These are phyloP conservation scores for Neoascia interrupta DNA, from an alignment of 2,888 invertebrate species.

Conservation along the genomic window DNA sequence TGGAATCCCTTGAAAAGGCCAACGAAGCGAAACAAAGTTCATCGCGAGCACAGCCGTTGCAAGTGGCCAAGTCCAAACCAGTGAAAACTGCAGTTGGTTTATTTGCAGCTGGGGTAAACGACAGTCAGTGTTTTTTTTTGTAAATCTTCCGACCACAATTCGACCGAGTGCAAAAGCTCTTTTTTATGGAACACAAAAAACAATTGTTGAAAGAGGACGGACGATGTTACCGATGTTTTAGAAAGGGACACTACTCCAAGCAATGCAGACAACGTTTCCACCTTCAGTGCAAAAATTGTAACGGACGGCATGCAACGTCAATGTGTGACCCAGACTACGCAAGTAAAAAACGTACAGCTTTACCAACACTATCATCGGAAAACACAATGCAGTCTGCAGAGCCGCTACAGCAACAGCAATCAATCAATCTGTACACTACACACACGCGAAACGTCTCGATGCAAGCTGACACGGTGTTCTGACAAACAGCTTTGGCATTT, in stretches of 20 bases:
- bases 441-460: neutral
- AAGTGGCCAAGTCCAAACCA: too few species aligned
- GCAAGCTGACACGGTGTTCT: neutral
- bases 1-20: neutral
- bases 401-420: slow-evolving; percentile 1
- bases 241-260: slow-evolving; percentile 1
- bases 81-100: too few species aligned
- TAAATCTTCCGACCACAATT: too few species aligned
- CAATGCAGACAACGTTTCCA: neutral
- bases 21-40: too few species aligned
- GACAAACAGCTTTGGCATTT: slow-evolving; percentile 5
- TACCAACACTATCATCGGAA: too few species aligned
- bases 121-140: too few species aligned
- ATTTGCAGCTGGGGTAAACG: too few species aligned
- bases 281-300: neutral
- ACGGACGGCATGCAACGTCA: slow-evolving; percentile 9
- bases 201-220: slow-evolving; percentile 3
- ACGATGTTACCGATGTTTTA: slow-evolving; percentile 2
- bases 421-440: slow-evolving; percentile 13
- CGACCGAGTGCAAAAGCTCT: too few species aligned
- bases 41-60: too few species aligned
- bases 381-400: neutral
- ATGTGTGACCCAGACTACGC: slow-evolving; percentile 17
- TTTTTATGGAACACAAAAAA: too few species aligned
- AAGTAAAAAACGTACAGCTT: neutral